Evolutionary conservation across 2,113 vertebrate genomes (phyloP), one percentile per base, ranked within the genome.

Genomic region (Pomatorhinus ruficollis): DNA sequence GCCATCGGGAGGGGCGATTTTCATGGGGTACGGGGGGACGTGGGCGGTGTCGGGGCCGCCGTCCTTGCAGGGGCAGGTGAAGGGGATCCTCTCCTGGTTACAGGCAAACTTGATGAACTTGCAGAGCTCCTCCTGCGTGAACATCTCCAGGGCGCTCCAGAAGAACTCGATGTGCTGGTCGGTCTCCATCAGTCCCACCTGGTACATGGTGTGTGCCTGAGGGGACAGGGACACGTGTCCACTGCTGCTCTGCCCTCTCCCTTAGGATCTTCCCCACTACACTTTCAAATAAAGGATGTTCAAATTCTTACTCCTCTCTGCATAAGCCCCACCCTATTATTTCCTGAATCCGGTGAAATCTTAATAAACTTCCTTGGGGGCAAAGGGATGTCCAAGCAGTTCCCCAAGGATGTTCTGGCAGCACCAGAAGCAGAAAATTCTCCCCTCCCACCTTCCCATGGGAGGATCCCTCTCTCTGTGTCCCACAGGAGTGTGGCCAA

Each of bases 81-180:
- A 99, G 3, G 99, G 99, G 95, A 99, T 99, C 39, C 99, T 98
- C 63, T 99, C 99, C 97, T 99, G 99, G 97, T 99, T 99, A 94
- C 99, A 99, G 92, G 99, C 99, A 3, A 99, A 99, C 97, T 99
- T 99, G 76, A 99, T 99, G 98, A 99, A 99, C 97, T 99, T 99
- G 98, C 99, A 99, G 83, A 99, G 99, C 96, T 99, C 99, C 98
- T 99, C 99, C 97, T 99, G 99, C 2, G 99, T 98, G 97, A 99
- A 99, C 98, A 98, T 98, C 97, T 99, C 99, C 91, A 99, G 87
- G 0, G 99, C 99, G 0, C 98, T 98, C 99, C 99, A 99, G 98
- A 99, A 99, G 92, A 99, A 99, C 97, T 99, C 99, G 1, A 99
- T 99, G 97, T 99, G 99, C 97, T 99, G 99, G 91, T 99, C 99